phyloP scores from a whole-genome alignment of 2,888 invertebrate genomes.

The Patella ulyssiponensis region DNA sequence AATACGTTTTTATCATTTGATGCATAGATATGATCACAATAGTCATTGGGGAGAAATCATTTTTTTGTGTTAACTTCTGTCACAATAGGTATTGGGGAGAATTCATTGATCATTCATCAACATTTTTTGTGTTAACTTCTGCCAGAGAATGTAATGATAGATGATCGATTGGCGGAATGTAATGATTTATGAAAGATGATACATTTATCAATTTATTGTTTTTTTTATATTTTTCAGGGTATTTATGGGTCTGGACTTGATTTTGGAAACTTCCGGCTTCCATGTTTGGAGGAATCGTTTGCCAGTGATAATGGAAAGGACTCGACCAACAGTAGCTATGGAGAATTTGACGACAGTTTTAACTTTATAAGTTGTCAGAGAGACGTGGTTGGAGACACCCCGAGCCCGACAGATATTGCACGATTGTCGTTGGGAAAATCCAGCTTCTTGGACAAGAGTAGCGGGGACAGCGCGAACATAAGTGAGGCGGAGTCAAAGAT shows the following conservation, averaged over 20 bases:
- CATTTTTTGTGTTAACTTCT: too few relatives aligned
- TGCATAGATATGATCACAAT: too few relatives aligned
- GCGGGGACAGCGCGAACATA: slow-evolving; percentile 63
- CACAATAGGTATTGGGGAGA: too few relatives aligned
- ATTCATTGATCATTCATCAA: too few relatives aligned
- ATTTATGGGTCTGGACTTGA: slow-evolving; percentile 32
- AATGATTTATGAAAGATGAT: too few relatives aligned
- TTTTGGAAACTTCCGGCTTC: slow-evolving; percentile 38
- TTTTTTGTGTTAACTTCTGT: too few relatives aligned
- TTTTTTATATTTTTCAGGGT: slow-evolving; percentile 30
- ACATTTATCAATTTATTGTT: background rate
- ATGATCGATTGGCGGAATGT: too few relatives aligned
- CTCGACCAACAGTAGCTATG: slow-evolving; percentile 6
- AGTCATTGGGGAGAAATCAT: too few relatives aligned
- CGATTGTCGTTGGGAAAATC: slow-evolving; percentile 3
- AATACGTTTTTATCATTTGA: too few relatives aligned
- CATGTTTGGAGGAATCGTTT: slow-evolving; percentile 35
- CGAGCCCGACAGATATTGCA: background rate
- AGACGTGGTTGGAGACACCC: slow-evolving; percentile 3
- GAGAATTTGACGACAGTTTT: slow-evolving; percentile 1
- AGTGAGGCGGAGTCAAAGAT: slow-evolving; percentile 63
- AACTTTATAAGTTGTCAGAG: slow-evolving; percentile 8
- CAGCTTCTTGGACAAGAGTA: slow-evolving; percentile 47
- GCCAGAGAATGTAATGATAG: too few relatives aligned
- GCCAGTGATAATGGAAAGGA: slow-evolving; percentile 19